A percentile compares a stretch with the other conserved stretches of the same genome.
These are phyloP conservation scores for Hydrophis major DNA, from an alignment of 2,797 vertebrate genomes.

Conservation along the genomic window DNA sequence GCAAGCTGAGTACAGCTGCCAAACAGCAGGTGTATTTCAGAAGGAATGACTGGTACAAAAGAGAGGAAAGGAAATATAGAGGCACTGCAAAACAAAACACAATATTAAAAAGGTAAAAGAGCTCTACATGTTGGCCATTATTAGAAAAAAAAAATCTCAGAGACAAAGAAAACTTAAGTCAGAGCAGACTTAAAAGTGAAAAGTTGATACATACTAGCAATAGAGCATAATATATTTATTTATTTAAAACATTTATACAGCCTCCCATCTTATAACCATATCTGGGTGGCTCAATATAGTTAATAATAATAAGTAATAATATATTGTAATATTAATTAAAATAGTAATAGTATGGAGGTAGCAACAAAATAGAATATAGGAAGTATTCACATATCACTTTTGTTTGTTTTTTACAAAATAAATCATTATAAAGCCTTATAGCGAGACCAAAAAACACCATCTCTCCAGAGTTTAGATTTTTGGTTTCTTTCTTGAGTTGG, in stretches of 20 bases:
- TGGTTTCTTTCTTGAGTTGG: neutral
- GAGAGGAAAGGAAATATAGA: neutral
- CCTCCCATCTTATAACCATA: neutral
- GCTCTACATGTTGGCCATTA: neutral
- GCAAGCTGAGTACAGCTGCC: neutral
- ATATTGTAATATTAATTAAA: neutral
- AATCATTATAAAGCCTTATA: neutral
- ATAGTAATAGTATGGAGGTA: neutral
- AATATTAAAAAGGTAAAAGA: neutral
- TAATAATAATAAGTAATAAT: neutral
- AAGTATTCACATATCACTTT: neutral
- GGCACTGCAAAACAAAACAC: neutral
- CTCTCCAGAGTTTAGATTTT: neutral
- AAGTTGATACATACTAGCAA: neutral
- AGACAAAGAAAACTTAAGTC: neutral
- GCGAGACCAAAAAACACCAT: neutral
- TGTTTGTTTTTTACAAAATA: neutral
- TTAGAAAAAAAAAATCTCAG: neutral
- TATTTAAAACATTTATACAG: neutral
- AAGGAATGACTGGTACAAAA: neutral
- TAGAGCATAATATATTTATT: neutral
- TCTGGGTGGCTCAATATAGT: neutral
- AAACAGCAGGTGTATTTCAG: neutral
- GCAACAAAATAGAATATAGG: neutral
- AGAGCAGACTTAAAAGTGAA: neutral